These are phyloP conservation scores for Rhadina sibilatrix DNA, from an alignment of 2,113 vertebrate species.

Conservation along the genomic window DNA sequence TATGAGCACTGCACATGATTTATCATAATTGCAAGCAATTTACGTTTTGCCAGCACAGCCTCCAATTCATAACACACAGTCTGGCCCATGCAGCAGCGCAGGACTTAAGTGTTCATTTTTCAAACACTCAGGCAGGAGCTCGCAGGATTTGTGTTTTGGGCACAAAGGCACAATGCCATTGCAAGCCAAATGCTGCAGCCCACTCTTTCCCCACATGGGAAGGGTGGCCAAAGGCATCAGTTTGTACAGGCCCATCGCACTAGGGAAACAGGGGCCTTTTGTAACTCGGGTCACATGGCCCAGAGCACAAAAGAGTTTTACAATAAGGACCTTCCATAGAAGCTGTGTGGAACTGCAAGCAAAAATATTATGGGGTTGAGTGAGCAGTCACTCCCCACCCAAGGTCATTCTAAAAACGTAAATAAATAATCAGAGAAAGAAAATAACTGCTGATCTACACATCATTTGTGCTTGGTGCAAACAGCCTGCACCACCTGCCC, in stretches of 20 bases:
- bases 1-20: background rate
- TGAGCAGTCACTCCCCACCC: background rate
- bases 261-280: background rate
- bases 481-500: background rate
- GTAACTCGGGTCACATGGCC: fast-evolving
- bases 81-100: background rate
- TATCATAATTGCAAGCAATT: background rate
- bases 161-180: background rate
- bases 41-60: background rate
- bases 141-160: background rate
- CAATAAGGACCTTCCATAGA: background rate
- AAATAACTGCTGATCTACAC: background rate
- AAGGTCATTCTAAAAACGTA: background rate
- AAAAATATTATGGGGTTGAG: background rate
- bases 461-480: background rate
- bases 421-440: background rate
- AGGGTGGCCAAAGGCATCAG: background rate
- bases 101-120: background rate
- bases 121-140: background rate
- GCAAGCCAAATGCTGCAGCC: background rate
- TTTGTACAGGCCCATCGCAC: background rate
- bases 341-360: background rate
- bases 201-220: background rate
- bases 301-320: background rate
- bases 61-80: background rate